Conservation (phyloP, 2,888 invertebrate species). For the Mongoloraphidia duomilia region DNA sequence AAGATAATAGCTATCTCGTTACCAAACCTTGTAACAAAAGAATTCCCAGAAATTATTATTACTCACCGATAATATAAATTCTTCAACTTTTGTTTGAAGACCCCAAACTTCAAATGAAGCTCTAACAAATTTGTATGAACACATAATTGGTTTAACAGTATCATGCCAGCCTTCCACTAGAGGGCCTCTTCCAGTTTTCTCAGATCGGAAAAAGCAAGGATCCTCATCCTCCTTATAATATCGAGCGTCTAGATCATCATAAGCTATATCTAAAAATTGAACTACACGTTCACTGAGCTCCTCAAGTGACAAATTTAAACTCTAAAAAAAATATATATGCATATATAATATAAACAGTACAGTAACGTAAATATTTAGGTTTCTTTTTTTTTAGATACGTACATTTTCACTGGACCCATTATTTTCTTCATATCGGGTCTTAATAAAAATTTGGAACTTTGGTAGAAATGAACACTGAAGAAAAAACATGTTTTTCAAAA, state of each 20-base stretch:
- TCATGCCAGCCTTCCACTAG: slow-evolving; percentile 71
- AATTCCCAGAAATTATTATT: slow-evolving; percentile 1
- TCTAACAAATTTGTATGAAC: slow-evolving; percentile 79
- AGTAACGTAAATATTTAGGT: no score
- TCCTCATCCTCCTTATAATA: slow-evolving; percentile 87
- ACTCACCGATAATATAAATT: slow-evolving; percentile 67
- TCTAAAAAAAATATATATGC: slow-evolving; percentile 37
- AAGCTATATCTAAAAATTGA: slow-evolving; percentile 75
- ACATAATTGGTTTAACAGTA: slow-evolving; percentile 68
- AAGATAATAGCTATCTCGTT: neutral
- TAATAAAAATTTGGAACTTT: slow-evolving; percentile 69
- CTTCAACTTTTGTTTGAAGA: slow-evolving; percentile 75
- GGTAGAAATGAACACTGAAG: slow-evolving; percentile 84
- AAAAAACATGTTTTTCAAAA: slow-evolving; percentile 16
- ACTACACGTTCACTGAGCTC: slow-evolving; percentile 58
- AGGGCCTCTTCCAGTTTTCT: slow-evolving; percentile 71
- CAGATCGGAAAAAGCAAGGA: slow-evolving; percentile 68
- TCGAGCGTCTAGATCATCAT: slow-evolving; percentile 70
- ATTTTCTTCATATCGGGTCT: slow-evolving; percentile 82
- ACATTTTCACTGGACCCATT: slow-evolving; percentile 80
- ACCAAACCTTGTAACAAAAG: neutral
- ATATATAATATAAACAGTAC: no score
- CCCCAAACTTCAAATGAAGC: slow-evolving; percentile 89
- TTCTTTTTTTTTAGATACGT: slow-evolving; percentile 27
- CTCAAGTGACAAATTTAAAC: slow-evolving; percentile 55